phyloP scores from a whole-genome alignment of 2,113 vertebrate genomes.

The Chitala chitala region DNA sequence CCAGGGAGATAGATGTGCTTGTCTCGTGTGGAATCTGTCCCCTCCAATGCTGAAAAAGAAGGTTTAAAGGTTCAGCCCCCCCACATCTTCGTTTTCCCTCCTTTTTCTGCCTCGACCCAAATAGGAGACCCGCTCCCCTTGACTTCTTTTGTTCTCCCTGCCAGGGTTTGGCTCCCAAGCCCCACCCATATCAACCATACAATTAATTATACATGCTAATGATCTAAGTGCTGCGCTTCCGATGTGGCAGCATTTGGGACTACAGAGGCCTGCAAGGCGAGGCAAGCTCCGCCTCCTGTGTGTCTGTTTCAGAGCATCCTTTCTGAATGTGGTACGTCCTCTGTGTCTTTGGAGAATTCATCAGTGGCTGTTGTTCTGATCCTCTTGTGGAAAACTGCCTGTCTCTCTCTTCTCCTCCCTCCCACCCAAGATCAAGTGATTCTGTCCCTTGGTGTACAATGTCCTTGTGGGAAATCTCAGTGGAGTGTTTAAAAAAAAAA shows the following conservation, averaged over 20 bases:
- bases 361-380: slow-evolving; percentile 10
- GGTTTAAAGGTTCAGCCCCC: background rate
- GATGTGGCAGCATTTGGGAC: slow-evolving; percentile 49
- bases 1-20: slow-evolving; percentile 6
- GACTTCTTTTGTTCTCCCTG: slow-evolving; percentile 41
- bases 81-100: slow-evolving; percentile 18
- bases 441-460: background rate
- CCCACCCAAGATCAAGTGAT: background rate
- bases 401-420: background rate
- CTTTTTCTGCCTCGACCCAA: slow-evolving; percentile 11
- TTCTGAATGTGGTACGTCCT: slow-evolving; percentile 3
- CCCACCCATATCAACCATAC: slow-evolving; percentile 46
- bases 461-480: slow-evolving; percentile 24
- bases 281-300: background rate
- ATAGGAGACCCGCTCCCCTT: slow-evolving; percentile 36
- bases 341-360: background rate
- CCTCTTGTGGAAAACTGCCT: background rate
- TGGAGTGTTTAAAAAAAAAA: slow-evolving; percentile 7
- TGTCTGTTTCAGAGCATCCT: background rate
- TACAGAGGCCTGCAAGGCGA: slow-evolving; percentile 23
- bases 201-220: slow-evolving; percentile 61
- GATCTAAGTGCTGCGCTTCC: slow-evolving; percentile 53
- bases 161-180: slow-evolving; percentile 50
- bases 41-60: background rate
- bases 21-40: background rate